Base-by-base conservation (phyloP, 2,888 invertebrate species). In the Tortrix viridana region DNA sequence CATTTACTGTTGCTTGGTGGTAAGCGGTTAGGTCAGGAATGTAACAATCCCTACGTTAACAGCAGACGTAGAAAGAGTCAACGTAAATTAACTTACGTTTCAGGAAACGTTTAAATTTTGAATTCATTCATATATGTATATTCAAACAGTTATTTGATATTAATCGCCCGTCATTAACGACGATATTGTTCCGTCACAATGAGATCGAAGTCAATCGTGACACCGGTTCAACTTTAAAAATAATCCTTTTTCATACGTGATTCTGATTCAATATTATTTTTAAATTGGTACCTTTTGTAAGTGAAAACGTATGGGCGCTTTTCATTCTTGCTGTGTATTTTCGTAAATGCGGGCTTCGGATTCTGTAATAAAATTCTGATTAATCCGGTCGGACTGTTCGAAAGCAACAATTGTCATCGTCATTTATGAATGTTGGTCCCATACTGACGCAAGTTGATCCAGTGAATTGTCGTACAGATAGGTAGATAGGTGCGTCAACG, bases 11-110 rank as follows among this genome's bases (percentile, higher is more conserved):
- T 71, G 75, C 70, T 75, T 65, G 66, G 68, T 71, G 57, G 64
- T 63, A 59, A 69, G 72, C 70, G 73, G 77, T 71, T 66, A 71
- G 78, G 81, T 71, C 66, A 71, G 78, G 81, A 81, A 80, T 79
- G 76, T 80, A 71, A 72, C 71, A 72, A 73, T 71, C 67, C 77
- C 32, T 22, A 44, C 50, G 46, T 52, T 46, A 37, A 52, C 23
- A 43, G 43, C 19, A 49, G 26, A 41, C 26, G 41, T 50, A 26
- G 48, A 43, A 43, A 19, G 19, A 50, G 9, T 4, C 6, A 23
- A 22, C 49, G 43, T 19, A 5, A 32, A 26, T 26, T 41, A 7
- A 37, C 26, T 16, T 46, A 37, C 16, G 46, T 41, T 49, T 26
- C n/a, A 26, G 12, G 12, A 23, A 48, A 23, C 41, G 18, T 12